Base-by-base conservation (phyloP, 2,888 invertebrate genomes). In the Scaptodrosophila latifasciaeformis region DNA sequence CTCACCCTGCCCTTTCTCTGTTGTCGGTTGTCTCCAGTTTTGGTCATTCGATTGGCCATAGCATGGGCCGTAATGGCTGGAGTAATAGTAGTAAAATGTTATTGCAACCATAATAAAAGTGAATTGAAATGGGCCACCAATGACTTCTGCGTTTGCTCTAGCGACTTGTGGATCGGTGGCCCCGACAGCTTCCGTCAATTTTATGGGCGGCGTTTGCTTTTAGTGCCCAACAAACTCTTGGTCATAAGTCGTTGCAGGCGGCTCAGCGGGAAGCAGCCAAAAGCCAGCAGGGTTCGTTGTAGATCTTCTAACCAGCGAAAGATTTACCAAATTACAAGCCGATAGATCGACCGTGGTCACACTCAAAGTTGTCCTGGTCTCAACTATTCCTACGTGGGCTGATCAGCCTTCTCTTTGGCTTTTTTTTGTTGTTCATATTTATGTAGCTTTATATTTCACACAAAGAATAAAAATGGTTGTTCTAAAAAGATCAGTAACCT, bases 111-210 rank as follows among this genome's bases (percentile, higher is more conserved):
- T 65, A 71, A 12, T 72, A 72, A 75, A 75, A 70, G 53, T 46
- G 56, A 71, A 76, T 71, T 65, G 61, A 55, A 79, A 65, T 79
- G 54, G 79, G 51, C 65, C 56, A 61, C 48, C 49, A 52, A n/a
- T 29, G 56, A 49, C 51, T n/a, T 40, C 51, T 27, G 31, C 40
- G 4, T 3, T 24, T 24, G 24, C 24, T 24, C 4, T 24, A 7
- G 24, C 24, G 4, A 7, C n/a, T 24, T 24, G 24, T 47, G 31
- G 29, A 42, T 21, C 31, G 46, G 39, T 5, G 35, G 18, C 9
- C 31, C 17, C 46, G 72, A 63, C 63, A 68, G 72, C 69, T 72
- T 71, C 79, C 69, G 65, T 79, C 72, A 76, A 68, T 55, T 79
- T 68, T 62, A 71, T 58, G 62, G 39, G 13, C 49, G 52, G 35